phyloP scores from a whole-genome alignment of 2,113 vertebrate species.

The Gnathonemus echidnorhynchus region DNA sequence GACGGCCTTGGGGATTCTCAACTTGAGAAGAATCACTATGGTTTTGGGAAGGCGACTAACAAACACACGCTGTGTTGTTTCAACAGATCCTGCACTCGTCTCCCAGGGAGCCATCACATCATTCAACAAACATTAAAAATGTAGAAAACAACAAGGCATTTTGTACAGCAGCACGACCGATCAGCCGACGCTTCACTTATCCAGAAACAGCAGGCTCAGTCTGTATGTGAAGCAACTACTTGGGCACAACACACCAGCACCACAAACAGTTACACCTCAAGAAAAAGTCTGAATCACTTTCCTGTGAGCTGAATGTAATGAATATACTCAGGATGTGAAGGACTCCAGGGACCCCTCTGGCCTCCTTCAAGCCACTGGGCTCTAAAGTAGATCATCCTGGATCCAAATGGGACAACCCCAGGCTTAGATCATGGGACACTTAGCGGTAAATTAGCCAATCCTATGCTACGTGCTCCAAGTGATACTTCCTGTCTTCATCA shows the following conservation, averaged over 20 bases:
- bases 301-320: not conserved
- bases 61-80: not conserved
- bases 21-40: not conserved
- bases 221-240: not conserved
- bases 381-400: not conserved
- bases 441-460: not conserved
- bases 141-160: not conserved
- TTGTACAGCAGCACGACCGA: not conserved
- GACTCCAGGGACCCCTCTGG: not conserved
- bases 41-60: not conserved
- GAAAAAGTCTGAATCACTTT: not conserved
- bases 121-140: not conserved
- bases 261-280: not conserved
- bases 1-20: not conserved
- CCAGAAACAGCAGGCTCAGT: not conserved
- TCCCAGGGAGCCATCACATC: not conserved
- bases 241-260: not conserved
- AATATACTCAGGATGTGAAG: not conserved
- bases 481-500: not conserved
- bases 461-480: not conserved
- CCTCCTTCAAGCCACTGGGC: not conserved
- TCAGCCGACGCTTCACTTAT: not conserved
- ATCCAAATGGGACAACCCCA: not conserved
- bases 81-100: not conserved
- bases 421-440: not conserved